These are phyloP conservation scores for Tamandua tetradactyla DNA, from an alignment of 2,797 vertebrate species.

Conservation along the genomic window DNA sequence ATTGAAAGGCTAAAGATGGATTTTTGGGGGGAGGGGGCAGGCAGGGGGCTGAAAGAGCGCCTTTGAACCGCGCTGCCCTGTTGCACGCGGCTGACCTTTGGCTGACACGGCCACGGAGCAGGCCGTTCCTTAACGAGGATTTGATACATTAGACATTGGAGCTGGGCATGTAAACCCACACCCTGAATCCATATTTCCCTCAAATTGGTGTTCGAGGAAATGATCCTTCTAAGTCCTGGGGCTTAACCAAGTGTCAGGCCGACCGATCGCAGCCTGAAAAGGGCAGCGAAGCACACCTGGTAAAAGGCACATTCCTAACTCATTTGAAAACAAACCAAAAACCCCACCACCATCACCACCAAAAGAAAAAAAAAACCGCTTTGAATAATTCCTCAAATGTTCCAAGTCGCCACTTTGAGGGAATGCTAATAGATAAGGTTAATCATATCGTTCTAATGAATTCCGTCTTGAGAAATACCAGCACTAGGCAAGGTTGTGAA, in stretches of 20 bases:
- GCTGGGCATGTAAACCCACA: slow-evolving; percentile 72
- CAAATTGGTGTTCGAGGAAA: slow-evolving; percentile 68
- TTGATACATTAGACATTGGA: slow-evolving; percentile 80
- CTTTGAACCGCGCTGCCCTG: slow-evolving; percentile 73
- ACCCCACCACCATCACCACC: neutral
- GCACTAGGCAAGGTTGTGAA: neutral
- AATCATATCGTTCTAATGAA: slow-evolving; percentile 6
- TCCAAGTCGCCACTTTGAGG: neutral
- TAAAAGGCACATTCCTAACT: slow-evolving; percentile 28
- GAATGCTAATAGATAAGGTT: slow-evolving; percentile 27
- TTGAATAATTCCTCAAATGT: slow-evolving; percentile 53
- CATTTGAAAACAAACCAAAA: slow-evolving; percentile 27
- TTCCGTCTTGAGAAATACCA: slow-evolving; percentile 39
- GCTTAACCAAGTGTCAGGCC: slow-evolving; percentile 73
- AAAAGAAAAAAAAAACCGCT: neutral
- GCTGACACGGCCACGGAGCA: slow-evolving; percentile 80
- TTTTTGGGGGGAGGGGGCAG: neutral
- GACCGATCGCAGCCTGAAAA: slow-evolving; percentile 30
- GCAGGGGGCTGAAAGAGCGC: slow-evolving; percentile 49
- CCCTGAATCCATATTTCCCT: slow-evolving; percentile 64
- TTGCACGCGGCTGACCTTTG: slow-evolving; percentile 83
- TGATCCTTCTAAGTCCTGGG: slow-evolving; percentile 61
- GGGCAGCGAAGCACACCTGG: neutral
- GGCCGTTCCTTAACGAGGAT: slow-evolving; percentile 79
- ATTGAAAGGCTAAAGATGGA: slow-evolving; percentile 70